Percentiles rank a stretch among this genome's conserved stretches.
phyloP scores from a whole-genome alignment of 1,140 invertebrate species.

The Protaetia brevitarsis region DNA sequence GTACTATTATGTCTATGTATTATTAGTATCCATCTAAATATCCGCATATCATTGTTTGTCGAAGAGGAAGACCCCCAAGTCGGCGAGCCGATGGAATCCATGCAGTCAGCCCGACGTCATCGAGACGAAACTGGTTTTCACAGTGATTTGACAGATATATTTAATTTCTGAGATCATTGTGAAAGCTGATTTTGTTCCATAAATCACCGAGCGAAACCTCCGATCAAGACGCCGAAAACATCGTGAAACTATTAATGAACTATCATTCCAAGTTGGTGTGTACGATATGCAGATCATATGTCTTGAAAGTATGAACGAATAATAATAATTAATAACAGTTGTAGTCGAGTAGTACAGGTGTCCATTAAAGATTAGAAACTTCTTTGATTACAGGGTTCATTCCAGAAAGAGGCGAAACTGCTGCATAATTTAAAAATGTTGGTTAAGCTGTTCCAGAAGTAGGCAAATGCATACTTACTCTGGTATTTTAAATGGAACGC shows the following conservation, averaged over 20 bases:
- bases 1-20: no score
- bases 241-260: neutral
- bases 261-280: neutral
- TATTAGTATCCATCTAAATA: neutral
- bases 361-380: no score
- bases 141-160: slow-evolving; percentile 86
- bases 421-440: no score
- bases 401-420: no score
- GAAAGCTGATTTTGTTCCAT: slow-evolving; percentile 86
- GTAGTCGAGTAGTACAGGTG: no score
- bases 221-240: neutral
- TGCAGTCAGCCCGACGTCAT: slow-evolving; percentile 33
- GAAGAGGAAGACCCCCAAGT: slow-evolving; percentile 32
- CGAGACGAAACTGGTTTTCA: slow-evolving; percentile 85
- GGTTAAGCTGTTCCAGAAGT: no score
- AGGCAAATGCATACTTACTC: no score
- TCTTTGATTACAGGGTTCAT: no score
- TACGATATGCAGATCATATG: no score
- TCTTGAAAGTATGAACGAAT: no score
- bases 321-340: no score
- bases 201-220: slow-evolving; percentile 34
- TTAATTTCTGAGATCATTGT: slow-evolving; percentile 87
- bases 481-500: no score
- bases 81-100: slow-evolving; percentile 28
- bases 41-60: neutral